Evolutionary conservation across 2,797 vertebrate genomes (phyloP).

Genomic region (Melanotaenia maccullochi): DNA sequence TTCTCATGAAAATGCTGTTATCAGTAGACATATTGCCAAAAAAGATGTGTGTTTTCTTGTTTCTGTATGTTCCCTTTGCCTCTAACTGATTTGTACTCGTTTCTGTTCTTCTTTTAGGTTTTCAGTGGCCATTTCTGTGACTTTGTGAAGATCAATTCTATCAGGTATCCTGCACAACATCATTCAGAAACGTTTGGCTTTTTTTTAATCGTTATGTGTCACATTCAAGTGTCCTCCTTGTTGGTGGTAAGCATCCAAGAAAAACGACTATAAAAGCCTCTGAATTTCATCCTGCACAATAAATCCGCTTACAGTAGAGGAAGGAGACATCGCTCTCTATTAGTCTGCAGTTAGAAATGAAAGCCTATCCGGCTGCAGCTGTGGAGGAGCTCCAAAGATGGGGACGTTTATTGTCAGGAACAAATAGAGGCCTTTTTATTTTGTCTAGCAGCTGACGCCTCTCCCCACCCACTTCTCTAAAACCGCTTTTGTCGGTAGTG

Average conservation of each 20-base stretch:
- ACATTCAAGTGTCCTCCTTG: constrained; percentile 32
- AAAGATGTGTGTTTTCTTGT: neutral
- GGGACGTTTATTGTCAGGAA: constrained; percentile 73
- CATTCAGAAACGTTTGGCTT: constrained; percentile 14
- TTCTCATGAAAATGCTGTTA: constrained; percentile 27
- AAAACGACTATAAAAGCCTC: constrained; percentile 43
- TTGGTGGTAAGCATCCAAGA: constrained; percentile 20
- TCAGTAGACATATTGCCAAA: neutral
- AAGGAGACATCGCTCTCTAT: constrained; percentile 60
- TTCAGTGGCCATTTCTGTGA: neutral
- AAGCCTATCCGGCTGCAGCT: constrained; percentile 75
- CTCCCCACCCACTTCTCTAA: constrained; percentile 70
- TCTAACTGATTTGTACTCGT: neutral
- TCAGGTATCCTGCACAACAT: constrained; percentile 43
- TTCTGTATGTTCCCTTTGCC: neutral
- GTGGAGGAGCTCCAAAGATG: constrained; percentile 71
- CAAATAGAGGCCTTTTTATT: constrained; percentile 78
- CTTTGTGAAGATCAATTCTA: constrained; percentile 26
- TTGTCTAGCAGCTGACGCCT: constrained; percentile 79
- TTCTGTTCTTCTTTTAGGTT: constrained; percentile 47
- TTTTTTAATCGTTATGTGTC: constrained; percentile 14
- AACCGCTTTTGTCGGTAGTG: constrained; percentile 70
- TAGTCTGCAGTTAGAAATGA: constrained; percentile 62
- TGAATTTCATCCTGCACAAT: constrained; percentile 53
- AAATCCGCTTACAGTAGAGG: constrained; percentile 69